phyloP scores from a whole-genome alignment of 1,140 invertebrate genomes.

The Trinorchestia longiramus region DNA sequence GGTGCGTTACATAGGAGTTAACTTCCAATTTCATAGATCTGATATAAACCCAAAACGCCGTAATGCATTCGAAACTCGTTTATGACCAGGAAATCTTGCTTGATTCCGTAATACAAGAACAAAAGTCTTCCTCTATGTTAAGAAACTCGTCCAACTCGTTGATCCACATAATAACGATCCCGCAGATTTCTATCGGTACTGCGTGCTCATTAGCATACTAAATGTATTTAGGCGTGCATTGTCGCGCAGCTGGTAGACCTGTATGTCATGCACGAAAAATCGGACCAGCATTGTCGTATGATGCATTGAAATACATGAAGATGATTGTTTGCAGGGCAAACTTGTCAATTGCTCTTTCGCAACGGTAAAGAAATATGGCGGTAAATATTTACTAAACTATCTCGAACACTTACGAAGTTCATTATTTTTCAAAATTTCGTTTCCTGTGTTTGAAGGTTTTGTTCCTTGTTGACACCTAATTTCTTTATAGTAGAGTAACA shows the following conservation, averaged over 20 bases:
- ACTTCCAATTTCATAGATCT: background rate
- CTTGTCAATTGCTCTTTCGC: background rate
- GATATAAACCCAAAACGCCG: background rate
- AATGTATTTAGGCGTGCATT: background rate
- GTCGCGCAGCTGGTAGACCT: background rate
- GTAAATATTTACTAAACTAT: background rate
- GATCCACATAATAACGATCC: background rate
- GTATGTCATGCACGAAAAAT: background rate
- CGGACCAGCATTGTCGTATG: background rate
- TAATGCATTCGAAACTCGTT: background rate
- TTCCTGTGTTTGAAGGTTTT: background rate
- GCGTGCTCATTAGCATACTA: background rate
- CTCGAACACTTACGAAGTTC: background rate
- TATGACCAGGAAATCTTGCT: background rate
- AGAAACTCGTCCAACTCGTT: background rate
- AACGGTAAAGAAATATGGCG: background rate
- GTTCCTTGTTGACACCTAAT: too few species aligned
- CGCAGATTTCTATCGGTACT: background rate
- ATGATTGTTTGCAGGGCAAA: background rate
- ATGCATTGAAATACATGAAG: background rate
- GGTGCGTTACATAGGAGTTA: background rate
- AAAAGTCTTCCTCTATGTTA: background rate
- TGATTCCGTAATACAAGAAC: background rate
- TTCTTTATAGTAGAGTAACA: too few species aligned
- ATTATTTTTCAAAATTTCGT: background rate